These are phyloP conservation scores for Rutpela maculata DNA, from an alignment of 2,888 invertebrate species.

Conservation along the genomic window DNA sequence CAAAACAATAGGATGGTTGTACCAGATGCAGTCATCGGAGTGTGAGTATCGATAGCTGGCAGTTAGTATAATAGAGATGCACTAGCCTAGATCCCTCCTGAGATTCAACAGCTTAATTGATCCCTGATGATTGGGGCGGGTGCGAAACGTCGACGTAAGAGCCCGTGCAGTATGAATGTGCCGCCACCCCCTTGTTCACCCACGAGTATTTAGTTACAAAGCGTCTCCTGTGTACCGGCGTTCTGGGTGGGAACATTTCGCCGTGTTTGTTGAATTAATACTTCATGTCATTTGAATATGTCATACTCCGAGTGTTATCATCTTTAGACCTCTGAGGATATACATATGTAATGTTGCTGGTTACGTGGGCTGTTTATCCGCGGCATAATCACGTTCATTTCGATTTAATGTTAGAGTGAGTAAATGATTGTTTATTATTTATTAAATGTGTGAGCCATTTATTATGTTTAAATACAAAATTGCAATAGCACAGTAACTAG, in stretches of 20 bases:
- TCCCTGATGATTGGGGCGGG: constrained; percentile 71
- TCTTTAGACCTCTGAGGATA: constrained; percentile 4
- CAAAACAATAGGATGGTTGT: constrained; percentile 43
- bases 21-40: constrained; percentile 33
- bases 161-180: constrained; percentile 23
- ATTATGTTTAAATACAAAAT: not conserved
- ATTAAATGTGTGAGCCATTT: not conserved
- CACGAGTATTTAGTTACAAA: constrained; percentile 71
- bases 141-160: constrained; percentile 67
- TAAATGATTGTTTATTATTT: not conserved
- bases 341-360: not conserved
- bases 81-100: constrained; percentile 48
- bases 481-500: too few species aligned
- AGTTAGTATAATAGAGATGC: constrained; percentile 51
- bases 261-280: constrained; percentile 45
- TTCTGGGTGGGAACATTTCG: constrained; percentile 45
- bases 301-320: constrained; percentile 28
- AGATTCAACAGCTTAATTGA: constrained; percentile 67
- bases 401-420: not conserved
- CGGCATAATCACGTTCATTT: not conserved
- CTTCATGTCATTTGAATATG: constrained; percentile 46
- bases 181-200: constrained; percentile 56
- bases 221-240: constrained; percentile 57
- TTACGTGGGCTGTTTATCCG: not conserved
- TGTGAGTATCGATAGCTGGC: constrained; percentile 45